Conservation (phyloP, 2,797 vertebrate species). For the Tamandua tetradactyla region DNA sequence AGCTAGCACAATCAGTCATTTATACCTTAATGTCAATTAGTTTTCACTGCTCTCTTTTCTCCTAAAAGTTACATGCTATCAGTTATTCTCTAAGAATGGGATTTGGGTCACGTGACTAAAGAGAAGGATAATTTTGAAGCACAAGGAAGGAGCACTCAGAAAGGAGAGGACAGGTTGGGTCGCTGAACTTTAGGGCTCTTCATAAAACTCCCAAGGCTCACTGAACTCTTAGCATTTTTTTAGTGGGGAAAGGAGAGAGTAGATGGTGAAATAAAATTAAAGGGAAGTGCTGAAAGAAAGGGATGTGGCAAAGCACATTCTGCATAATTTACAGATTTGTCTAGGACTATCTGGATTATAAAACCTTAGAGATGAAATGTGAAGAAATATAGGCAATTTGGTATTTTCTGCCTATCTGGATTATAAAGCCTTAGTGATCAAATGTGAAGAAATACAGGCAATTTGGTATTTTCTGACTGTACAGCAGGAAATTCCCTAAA, state of each 20-base stretch:
- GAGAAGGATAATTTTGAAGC: background rate
- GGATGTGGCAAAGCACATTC: slow-evolving; percentile 42
- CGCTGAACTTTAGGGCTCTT: background rate
- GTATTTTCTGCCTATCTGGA: slow-evolving; percentile 24
- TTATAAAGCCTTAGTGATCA: slow-evolving; percentile 19
- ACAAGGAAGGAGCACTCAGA: background rate
- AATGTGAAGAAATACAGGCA: slow-evolving; percentile 50
- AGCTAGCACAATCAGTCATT: background rate
- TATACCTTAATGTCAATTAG: background rate
- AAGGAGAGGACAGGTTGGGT: background rate
- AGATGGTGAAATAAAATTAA: slow-evolving; percentile 44
- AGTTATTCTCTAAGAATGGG: background rate
- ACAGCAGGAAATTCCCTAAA: background rate
- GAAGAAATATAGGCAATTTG: slow-evolving; percentile 41
- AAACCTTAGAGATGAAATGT: slow-evolving; percentile 18
- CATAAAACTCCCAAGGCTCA: background rate
- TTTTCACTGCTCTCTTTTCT: slow-evolving; percentile 3
- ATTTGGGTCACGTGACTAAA: slow-evolving; percentile 30
- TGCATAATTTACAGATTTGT: slow-evolving; percentile 54
- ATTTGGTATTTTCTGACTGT: slow-evolving; percentile 13
- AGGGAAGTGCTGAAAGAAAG: slow-evolving; percentile 51
- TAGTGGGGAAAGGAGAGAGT: background rate
- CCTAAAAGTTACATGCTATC: background rate
- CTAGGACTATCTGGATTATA: slow-evolving; percentile 11
- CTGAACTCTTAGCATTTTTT: background rate